Evolutionary conservation across 2,888 invertebrate genomes (phyloP), one percentile per base, ranked within the genome.

Genomic region (Cataglyphis rosenhaueri): DNA sequence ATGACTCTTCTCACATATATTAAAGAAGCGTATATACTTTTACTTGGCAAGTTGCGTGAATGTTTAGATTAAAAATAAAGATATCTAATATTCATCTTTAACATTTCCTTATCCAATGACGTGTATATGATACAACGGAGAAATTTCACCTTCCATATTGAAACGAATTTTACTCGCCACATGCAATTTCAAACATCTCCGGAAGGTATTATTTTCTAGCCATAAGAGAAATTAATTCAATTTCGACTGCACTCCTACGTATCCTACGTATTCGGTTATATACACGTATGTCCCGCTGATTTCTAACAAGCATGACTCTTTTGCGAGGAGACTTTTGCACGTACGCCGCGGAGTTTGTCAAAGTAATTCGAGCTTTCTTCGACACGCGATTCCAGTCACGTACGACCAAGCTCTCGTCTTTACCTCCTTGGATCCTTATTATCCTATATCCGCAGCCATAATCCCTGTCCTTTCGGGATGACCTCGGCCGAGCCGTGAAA

Each of bases 301-400:
- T 85, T 74, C 71, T 61, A 83, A 84, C 83, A 44, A 82, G 59
- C 55, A 82, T 55, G 70, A 81, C 73, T 71, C 81, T 68, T 62
- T 57, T 18, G 57, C 66, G 66, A 84, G 21, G 79, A 82, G 62
- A 79, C 75, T 21, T 21, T 21, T 21, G 21, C 86, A 86, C 86
- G 88, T 85, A 88, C 82, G 79, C 41, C 66, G 38, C 62, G 83
- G 81, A 93, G 91, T 92, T 92, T 92, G 92, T 93, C 92, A 92
- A 92, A 93, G 93, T 92, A 93, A 93, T 92, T 93, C 91, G 89
- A 89, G 88, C 86, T 87, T 89, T 89, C 88, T 84, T 81, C 81
- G 65, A 70, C 83, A 82, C 81, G 68, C 75, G 82, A 91, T 91
- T 91, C 91, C 79, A 81, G 88, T 92, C 92, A 91, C 91, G 91